Percentiles rank a stretch among this genome's conserved stretches.
These are phyloP conservation scores for Astropecten irregularis DNA, from an alignment of 53 echinoderm and acorn worm genomes.

Conservation along the genomic window DNA sequence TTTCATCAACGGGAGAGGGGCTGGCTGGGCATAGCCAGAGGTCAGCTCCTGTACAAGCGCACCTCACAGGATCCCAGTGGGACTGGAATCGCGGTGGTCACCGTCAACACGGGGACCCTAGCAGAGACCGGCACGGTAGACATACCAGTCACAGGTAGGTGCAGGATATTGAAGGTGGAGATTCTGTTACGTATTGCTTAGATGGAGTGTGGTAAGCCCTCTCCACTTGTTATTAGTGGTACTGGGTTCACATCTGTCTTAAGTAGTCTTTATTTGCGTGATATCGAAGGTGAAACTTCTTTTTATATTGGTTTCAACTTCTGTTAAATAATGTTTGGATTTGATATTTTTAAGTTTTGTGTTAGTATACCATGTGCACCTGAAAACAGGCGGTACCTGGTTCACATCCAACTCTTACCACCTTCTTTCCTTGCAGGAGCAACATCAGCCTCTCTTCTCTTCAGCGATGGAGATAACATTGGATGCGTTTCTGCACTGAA, in stretches of 20 bases:
- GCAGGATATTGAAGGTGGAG: too few relatives aligned
- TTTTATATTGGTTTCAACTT: too few relatives aligned
- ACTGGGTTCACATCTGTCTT: too few relatives aligned
- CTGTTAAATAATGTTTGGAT: too few relatives aligned
- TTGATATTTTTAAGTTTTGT: too few relatives aligned
- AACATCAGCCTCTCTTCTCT: conserved; percentile 54
- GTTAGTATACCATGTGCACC: too few relatives aligned
- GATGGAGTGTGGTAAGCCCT: too few relatives aligned
- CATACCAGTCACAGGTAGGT: conserved; percentile 57
- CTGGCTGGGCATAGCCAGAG: conserved; percentile 73
- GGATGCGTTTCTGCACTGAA: conserved; percentile 66
- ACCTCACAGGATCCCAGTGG: not conserved
- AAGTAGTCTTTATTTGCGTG: too few relatives aligned
- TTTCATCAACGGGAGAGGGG: conserved; percentile 76
- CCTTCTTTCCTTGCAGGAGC: conserved; percentile 33
- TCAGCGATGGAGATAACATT: conserved; percentile 84
- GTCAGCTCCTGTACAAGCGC: conserved; percentile 71
- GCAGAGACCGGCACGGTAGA: conserved; percentile 65
- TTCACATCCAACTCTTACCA: too few relatives aligned
- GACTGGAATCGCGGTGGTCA: not conserved
- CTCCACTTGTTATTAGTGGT: not conserved
- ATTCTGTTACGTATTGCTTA: not conserved
- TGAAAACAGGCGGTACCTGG: too few relatives aligned
- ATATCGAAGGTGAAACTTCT: too few relatives aligned
- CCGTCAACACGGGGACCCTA: conserved; percentile 54